A percentile compares a stretch with the other conserved stretches of the same genome.
Evolutionary conservation across 2,888 invertebrate genomes (phyloP).

Genomic region (Drosophila acutilabella): DNA sequence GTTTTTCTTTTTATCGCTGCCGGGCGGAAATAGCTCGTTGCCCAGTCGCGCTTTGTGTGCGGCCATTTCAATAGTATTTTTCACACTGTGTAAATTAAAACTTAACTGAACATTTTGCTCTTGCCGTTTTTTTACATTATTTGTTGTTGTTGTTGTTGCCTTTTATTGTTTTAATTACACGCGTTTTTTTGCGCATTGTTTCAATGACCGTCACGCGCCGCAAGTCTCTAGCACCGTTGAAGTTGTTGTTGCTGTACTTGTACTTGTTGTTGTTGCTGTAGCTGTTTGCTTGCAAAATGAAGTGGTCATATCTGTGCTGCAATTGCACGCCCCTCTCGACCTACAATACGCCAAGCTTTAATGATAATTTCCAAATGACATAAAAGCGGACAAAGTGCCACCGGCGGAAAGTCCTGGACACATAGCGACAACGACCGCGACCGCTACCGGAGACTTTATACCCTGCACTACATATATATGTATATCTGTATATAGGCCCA

Average conservation of each 20-base stretch:
- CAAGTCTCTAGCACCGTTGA: conserved; percentile 55
- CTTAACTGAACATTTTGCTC: conserved; percentile 72
- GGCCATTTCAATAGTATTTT: conserved; percentile 74
- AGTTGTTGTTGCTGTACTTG: conserved; percentile 20
- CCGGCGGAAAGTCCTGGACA: conserved; percentile 25
- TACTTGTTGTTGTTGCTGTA: conserved; percentile 29
- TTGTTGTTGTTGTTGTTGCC: conserved; percentile 42
- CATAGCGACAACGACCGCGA: not conserved
- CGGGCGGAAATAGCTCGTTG: conserved; percentile 67
- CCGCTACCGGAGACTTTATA: conserved; percentile 1
- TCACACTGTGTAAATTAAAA: conserved; percentile 78
- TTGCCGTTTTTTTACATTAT: conserved; percentile 10
- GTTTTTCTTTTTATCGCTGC: conserved; percentile 27
- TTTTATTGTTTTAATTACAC: conserved; percentile 78
- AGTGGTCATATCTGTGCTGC: conserved; percentile 71
- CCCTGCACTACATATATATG: not conserved
- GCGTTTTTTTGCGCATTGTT: conserved; percentile 77
- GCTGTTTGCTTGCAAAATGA: conserved; percentile 68
- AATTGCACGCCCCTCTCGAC: not conserved
- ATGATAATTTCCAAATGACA: conserved; percentile 78
- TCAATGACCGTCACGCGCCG: conserved; percentile 76
- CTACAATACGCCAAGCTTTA: conserved; percentile 49
- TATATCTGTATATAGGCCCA: not conserved
- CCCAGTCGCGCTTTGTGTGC: conserved; percentile 50
- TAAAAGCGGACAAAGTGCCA: conserved; percentile 55